A percentile compares a stretch with the other conserved stretches of the same genome.
phyloP scores from a whole-genome alignment of 2,797 vertebrate species.

The Anolis apletophallus region DNA sequence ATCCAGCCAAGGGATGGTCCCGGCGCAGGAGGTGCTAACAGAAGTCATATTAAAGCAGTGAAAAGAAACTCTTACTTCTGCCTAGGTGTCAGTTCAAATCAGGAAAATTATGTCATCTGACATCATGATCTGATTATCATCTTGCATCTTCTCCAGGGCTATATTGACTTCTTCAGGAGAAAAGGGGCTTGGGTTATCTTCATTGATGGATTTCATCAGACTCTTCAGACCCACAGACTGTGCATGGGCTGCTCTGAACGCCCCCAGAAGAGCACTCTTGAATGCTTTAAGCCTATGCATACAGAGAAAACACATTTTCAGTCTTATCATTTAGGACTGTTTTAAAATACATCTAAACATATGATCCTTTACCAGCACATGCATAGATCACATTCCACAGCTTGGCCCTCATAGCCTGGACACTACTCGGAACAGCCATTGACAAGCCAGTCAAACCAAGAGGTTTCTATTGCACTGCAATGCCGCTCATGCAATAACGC shows the following conservation, averaged over 20 bases:
- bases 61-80: background rate
- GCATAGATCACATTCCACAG: no score
- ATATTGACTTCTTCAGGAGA: constrained; percentile 81
- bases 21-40: background rate
- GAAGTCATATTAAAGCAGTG: rapidly evolving
- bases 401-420: no score
- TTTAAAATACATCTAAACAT: background rate
- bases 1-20: background rate
- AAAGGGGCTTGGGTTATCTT: constrained; percentile 79
- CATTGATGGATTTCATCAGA: constrained; percentile 87
- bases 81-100: constrained; percentile 79
- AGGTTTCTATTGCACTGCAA: background rate
- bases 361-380: background rate
- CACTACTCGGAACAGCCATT: no score
- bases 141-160: constrained; percentile 90
- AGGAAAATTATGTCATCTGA: constrained; percentile 96
- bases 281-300: constrained; percentile 89
- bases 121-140: constrained; percentile 98
- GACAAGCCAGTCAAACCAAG: no score
- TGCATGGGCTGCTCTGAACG: constrained; percentile 89
- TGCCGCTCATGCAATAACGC: no score
- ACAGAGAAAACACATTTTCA: background rate
- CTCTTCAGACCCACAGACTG: constrained; percentile 89
- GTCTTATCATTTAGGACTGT: background rate
- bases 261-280: constrained; percentile 88